Conservation (phyloP, 2,888 invertebrate genomes). For the Entomobrya proxima region DNA sequence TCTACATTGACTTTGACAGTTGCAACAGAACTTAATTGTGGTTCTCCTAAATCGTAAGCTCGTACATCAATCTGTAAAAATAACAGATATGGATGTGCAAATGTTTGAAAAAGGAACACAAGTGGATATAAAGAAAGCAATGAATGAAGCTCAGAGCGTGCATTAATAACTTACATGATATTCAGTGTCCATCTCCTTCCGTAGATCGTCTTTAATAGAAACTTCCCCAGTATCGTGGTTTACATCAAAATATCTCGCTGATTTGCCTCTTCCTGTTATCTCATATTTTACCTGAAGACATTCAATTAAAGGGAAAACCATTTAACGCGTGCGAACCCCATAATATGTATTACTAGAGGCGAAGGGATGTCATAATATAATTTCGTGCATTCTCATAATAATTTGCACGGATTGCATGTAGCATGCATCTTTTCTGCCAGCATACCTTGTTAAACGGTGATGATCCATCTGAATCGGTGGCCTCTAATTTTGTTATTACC, state of each 20-base stretch:
- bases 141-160: neutral
- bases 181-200: slow-evolving; percentile 91
- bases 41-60: slow-evolving; percentile 91
- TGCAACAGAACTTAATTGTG: slow-evolving; percentile 88
- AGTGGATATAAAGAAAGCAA: neutral
- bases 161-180: slow-evolving; percentile 83
- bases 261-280: slow-evolving; percentile 88
- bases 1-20: slow-evolving; percentile 90
- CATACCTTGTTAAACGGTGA: slow-evolving; percentile 88
- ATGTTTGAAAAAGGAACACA: neutral
- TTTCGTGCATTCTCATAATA: neutral
- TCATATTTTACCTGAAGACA: slow-evolving; percentile 81
- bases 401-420: neutral
- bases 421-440: neutral
- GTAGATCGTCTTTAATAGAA: slow-evolving; percentile 88
- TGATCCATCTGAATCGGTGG: slow-evolving; percentile 88
- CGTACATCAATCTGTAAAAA: slow-evolving; percentile 85
- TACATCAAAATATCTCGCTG: slow-evolving; percentile 90
- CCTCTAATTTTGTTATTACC: slow-evolving; percentile 86
- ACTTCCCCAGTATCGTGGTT: slow-evolving; percentile 90
- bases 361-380: too few species aligned
- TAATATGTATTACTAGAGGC: neutral
- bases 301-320: neutral
- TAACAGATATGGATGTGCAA: neutral
- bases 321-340: neutral